Percentiles rank a stretch among this genome's conserved stretches.
These are phyloP conservation scores for Gastrophryne carolinensis DNA, from an alignment of 2,797 vertebrate genomes.

Conservation along the genomic window DNA sequence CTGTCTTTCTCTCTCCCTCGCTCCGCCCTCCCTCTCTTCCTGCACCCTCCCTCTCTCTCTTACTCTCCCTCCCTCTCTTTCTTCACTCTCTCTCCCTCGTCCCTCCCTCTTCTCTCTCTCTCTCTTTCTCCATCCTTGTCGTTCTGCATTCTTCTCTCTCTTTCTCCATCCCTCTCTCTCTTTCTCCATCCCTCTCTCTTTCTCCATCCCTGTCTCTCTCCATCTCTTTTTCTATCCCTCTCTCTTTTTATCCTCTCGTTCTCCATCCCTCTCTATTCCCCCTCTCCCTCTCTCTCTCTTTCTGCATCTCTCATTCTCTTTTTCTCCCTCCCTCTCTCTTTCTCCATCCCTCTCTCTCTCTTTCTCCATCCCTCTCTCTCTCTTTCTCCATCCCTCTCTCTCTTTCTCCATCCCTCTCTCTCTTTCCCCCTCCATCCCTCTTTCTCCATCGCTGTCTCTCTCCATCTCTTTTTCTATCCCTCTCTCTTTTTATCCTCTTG, in stretches of 20 bases:
- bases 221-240: neutral
- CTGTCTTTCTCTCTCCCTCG: too few species aligned
- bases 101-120: neutral
- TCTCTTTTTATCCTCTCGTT: neutral
- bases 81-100: neutral
- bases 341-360: neutral
- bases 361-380: neutral
- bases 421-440: too few species aligned
- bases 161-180: too few species aligned
- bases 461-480: too few species aligned
- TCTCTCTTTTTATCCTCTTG: too few species aligned
- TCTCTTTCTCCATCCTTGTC: neutral
- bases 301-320: neutral
- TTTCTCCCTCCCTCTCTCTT: neutral
- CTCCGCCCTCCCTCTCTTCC: too few species aligned
- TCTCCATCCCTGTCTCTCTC: neutral
- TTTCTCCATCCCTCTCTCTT: neutral
- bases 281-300: neutral
- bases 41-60: too few species aligned
- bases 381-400: constrained; percentile 24
- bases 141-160: too few species aligned
- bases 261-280: neutral
- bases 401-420: too few species aligned
- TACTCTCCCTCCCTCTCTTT: too few species aligned
- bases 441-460: too few species aligned